Base-by-base conservation (phyloP, 2,888 invertebrate genomes). In the Macrosiphum euphorbiae region DNA sequence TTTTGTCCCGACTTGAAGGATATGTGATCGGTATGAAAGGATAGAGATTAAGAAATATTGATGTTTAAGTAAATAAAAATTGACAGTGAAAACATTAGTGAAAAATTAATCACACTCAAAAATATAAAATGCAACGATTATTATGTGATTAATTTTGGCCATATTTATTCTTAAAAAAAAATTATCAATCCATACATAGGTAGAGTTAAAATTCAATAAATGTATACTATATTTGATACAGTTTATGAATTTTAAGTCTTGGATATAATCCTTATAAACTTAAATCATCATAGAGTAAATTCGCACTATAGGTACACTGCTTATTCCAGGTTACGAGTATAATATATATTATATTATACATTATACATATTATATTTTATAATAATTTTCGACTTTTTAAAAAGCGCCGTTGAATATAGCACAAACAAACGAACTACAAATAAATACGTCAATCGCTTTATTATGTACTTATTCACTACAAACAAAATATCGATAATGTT, bases 341-440 rank as follows among this genome's bases (percentile, higher is more conserved):
- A 16, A 67, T n/a, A n/a, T 85, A 24, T 44, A 86, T 47, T 41
- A 11, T 44, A 41, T 26, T 41, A 35, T 28, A 41, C 41, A 47
- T 11, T 10, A 16, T 89, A 61, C 7, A 28, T 61, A 16, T 89
- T 58, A 16, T 89, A 61, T 13, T 28, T 47, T 16, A 50, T 26
- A n/a, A 50, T 87, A 26, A 44, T n/a, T 86, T 47, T 86, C 4
- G 20, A 86, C 47, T 16, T 28, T 88, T 24, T 52, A 35, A n/a
- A 87, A 55, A 47, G 5, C 67, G 50, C 41, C 20, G 20, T 88
- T 92, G 92, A 92, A 92, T 92, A 92, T 52, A 92, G 92, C 92
- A 92, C 88, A 92, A 78, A 92, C 67, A 92, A 92, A 92, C 92
- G 92, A 92, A 87, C 92, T 92, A 92, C 78, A 88, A 92, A 92